Conservation (phyloP, 1,140 invertebrate genomes). For the Philaenus spumarius region DNA sequence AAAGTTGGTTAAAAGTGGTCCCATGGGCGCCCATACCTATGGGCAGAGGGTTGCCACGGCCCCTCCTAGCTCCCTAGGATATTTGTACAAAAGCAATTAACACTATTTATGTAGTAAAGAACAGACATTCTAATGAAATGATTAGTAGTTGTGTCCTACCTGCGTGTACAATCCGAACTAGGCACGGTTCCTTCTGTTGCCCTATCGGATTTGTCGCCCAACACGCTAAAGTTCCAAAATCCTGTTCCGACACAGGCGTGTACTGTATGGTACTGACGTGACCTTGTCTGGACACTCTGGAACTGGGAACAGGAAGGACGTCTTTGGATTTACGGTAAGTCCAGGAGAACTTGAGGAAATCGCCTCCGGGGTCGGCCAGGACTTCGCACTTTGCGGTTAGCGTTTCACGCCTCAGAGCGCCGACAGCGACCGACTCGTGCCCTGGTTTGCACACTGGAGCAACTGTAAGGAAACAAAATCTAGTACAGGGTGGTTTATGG, state of each 20-base stretch:
- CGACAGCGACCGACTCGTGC: constrained; percentile 50
- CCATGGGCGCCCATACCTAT: no score
- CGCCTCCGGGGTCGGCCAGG: constrained; percentile 49
- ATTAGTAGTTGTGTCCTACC: no score
- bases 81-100: no score
- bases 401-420: constrained; percentile 51
- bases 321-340: constrained; percentile 69
- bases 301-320: constrained; percentile 51
- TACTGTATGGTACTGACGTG: constrained; percentile 60
- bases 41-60: no score
- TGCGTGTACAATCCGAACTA: constrained; percentile 72
- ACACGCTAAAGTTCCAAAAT: constrained; percentile 75
- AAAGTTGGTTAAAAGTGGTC: no score
- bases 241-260: constrained; percentile 51
- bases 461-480: constrained; percentile 41
- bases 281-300: constrained; percentile 52
- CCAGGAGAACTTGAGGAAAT: constrained; percentile 64
- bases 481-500: no score
- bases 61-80: no score
- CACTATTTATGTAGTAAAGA: no score
- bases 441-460: constrained; percentile 53
- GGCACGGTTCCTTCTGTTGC: constrained; percentile 67
- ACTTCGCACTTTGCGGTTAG: constrained; percentile 68
- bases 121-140: no score
- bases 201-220: constrained; percentile 81